Percentiles rank a stretch among this genome's conserved stretches.
Conservation (phyloP, 2,113 vertebrate species). For the Corvus moneduloides region DNA sequence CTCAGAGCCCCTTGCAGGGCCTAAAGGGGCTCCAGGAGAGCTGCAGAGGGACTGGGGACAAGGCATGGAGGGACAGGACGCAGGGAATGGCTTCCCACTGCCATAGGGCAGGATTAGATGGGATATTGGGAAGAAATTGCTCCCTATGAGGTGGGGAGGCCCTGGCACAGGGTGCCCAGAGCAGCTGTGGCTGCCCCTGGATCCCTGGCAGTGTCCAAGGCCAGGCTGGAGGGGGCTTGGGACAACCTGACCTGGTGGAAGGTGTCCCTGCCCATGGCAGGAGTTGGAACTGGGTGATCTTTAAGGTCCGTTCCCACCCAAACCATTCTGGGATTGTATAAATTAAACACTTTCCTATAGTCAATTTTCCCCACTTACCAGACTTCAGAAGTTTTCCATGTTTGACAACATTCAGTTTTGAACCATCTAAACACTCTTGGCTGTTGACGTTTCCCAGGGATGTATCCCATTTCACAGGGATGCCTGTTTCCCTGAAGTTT, state of each 20-base stretch:
- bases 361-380: neutral
- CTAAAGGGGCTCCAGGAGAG: neutral
- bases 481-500: neutral
- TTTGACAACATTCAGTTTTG: accelerated
- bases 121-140: neutral
- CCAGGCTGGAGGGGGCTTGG: accelerated
- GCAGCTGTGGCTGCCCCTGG: neutral
- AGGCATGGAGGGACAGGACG: neutral
- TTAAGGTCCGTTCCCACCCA: neutral
- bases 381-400: neutral
- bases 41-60: neutral
- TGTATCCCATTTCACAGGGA: neutral
- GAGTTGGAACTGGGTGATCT: neutral
- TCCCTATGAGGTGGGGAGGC: accelerated
- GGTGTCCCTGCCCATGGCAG: neutral
- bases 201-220: neutral
- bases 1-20: neutral
- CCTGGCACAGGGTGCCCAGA: neutral
- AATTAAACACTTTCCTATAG: neutral
- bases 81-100: neutral
- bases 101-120: accelerated
- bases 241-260: neutral
- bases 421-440: neutral
- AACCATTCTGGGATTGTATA: neutral
- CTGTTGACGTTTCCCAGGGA: accelerated